Base-by-base conservation (phyloP, 1,140 invertebrate genomes). In the Brachionus koreanus region DNA sequence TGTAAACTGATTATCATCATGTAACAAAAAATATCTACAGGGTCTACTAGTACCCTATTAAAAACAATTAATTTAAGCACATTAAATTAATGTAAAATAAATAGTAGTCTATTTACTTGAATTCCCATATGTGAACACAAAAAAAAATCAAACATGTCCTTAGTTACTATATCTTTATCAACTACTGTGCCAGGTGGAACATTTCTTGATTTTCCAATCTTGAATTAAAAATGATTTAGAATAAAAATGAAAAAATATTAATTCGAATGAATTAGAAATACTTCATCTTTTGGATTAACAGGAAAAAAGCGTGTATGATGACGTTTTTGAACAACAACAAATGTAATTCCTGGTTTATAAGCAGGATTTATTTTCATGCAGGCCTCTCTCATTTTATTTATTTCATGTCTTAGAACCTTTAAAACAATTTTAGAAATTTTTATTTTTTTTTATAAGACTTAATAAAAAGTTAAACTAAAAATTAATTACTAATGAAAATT, bases 61-160 rank as follows among this genome's bases (percentile, higher is more conserved):
- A 72, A 29, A 13, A 49, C 0, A 46, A 25, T 46, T 29, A 42
- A 10, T 13, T 9, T 23, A 29, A 65, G 6, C 9, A 25, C n/a
- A n/a, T n/a, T n/a, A 65, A 13, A 29, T 33, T 65, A 9, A 5
- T 9, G 33, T 29, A 65, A 65, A 65, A 57, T n/a, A 10, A 46
- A 12, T 46, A n/a, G 1, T 10, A 2, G 2, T 46, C 10, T 29
- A 29, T 39, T n/a, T 63, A 95, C 95, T 91, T 98, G 97, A 86
- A 99, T 99, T 83, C 97, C 97, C 89, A 98, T 96, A 89, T 99
- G 97, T 89, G 95, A 98, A 91, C 97, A 99, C 16, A 99, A 91
- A 89, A 98, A 99, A 89, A 99, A 99, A 89, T 99, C 97, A 89
- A 99, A 99, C 89, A 99, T 97, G 6, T 97, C 98, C 63, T 97